phyloP scores from a whole-genome alignment of 2,888 invertebrate species.

The Thymelicus sylvestris region DNA sequence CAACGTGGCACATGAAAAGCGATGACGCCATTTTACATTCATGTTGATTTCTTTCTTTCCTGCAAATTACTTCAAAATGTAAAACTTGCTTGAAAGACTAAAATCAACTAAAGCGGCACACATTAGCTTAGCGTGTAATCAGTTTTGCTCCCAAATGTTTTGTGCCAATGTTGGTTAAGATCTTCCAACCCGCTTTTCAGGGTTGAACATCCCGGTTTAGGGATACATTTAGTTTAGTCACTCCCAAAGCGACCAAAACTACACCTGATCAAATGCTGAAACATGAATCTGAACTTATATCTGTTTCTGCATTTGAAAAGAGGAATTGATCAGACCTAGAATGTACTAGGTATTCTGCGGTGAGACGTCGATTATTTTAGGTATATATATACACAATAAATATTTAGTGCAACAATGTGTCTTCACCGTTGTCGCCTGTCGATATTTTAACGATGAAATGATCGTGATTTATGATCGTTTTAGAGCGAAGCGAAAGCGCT shows the following conservation, averaged over 20 bases:
- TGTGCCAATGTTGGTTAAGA: too few species aligned
- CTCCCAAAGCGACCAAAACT: too few species aligned
- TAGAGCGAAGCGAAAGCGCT: constrained; percentile 41
- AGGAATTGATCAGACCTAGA: neutral
- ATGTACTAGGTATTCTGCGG: neutral
- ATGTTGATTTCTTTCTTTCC: constrained; percentile 5
- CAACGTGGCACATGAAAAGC: constrained; percentile 32
- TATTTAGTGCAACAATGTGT: too few species aligned
- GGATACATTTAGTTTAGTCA: too few species aligned
- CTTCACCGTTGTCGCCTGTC: too few species aligned
- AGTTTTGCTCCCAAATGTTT: too few species aligned
- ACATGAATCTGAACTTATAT: too few species aligned
- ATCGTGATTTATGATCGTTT: constrained; percentile 10
- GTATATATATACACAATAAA: too few species aligned
- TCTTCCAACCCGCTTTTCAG: too few species aligned
- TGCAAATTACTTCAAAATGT: constrained; percentile 7
- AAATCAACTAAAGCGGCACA: neutral
- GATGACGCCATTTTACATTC: constrained; percentile 23
- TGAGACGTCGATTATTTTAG: neutral
- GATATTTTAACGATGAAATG: constrained; percentile 10
- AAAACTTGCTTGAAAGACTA: constrained; percentile 16
- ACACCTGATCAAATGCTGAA: too few species aligned
- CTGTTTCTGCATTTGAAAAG: neutral
- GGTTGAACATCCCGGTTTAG: too few species aligned
- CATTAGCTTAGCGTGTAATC: constrained; percentile 7